Evolutionary conservation across 2,888 invertebrate species (phyloP).

Genomic region (Dasypolia templi): DNA sequence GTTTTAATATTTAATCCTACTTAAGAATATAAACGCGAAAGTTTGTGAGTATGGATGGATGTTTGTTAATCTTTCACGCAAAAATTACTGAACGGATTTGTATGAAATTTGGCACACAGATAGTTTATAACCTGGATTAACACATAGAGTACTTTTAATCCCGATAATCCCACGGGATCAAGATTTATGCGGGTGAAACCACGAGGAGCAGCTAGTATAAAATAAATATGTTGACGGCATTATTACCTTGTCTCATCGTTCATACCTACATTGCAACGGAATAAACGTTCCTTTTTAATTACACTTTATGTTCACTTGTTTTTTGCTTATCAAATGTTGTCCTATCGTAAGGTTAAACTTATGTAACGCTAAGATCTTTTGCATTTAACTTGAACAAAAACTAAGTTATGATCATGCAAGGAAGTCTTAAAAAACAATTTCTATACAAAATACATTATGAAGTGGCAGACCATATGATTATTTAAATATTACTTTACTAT

Average conservation of each 20-base stretch:
- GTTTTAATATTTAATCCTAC: constrained; percentile 19
- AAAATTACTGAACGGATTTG: too few species aligned
- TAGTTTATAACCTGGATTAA: too few species aligned
- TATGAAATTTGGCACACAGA: too few species aligned
- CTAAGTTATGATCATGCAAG: constrained; percentile 1
- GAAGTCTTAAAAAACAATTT: constrained; percentile 24
- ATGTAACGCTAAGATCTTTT: constrained; percentile 5
- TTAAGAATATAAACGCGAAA: too few species aligned
- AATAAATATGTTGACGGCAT: constrained; percentile 12
- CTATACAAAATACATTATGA: constrained; percentile 9
- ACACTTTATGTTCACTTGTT: neutral
- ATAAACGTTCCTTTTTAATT: constrained; percentile 14
- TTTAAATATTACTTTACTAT: constrained; percentile 33
- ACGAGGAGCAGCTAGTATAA: too few species aligned
- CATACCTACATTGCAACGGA: constrained; percentile 11
- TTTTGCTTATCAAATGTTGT: constrained; percentile 7
- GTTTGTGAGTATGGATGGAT: too few species aligned
- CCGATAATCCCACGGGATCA: too few species aligned
- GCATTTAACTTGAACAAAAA: constrained; percentile 14
- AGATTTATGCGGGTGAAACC: too few species aligned
- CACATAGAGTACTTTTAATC: too few species aligned
- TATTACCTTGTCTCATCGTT: constrained; percentile 18
- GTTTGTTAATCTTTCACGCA: too few species aligned
- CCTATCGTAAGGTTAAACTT: neutral
- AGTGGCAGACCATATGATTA: constrained; percentile 8